Conservation (phyloP, 2,888 invertebrate genomes). For the Drosophila algonquin region DNA sequence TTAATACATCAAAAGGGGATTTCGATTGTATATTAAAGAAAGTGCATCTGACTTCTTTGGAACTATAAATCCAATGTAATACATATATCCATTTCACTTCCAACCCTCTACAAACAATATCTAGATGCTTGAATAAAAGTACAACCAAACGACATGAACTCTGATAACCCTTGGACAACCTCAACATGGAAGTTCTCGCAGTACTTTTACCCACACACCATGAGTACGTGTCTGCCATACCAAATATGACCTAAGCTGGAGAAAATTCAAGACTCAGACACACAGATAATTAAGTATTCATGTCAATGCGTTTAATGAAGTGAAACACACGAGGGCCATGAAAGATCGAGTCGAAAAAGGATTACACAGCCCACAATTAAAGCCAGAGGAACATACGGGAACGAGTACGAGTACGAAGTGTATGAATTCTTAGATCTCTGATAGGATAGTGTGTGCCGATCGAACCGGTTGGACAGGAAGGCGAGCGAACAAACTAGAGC, state of each 20-base stretch:
- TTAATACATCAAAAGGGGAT: not conserved
- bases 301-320: slow-evolving; percentile 30
- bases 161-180: slow-evolving; percentile 54
- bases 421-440: slow-evolving; percentile 51
- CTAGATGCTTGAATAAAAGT: not conserved
- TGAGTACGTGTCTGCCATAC: slow-evolving; percentile 51
- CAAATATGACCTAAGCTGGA: slow-evolving; percentile 38
- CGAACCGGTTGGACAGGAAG: slow-evolving; percentile 63
- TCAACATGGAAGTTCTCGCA: slow-evolving; percentile 17
- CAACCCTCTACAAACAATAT: no score
- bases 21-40: not conserved
- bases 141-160: slow-evolving; percentile 17
- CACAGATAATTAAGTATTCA: slow-evolving; percentile 54
- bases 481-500: slow-evolving; percentile 32
- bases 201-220: slow-evolving; percentile 41
- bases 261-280: slow-evolving; percentile 36
- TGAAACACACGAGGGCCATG: slow-evolving; percentile 10
- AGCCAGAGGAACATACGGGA: slow-evolving; percentile 15
- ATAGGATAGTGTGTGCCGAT: slow-evolving; percentile 35
- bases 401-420: not conserved
- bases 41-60: not conserved
- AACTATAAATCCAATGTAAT: no score
- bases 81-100: no score
- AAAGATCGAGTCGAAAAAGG: slow-evolving; percentile 50
- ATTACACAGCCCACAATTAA: slow-evolving; percentile 41